Conservation (phyloP, 1,140 invertebrate species). For the Calliopsis andreniformis region DNA sequence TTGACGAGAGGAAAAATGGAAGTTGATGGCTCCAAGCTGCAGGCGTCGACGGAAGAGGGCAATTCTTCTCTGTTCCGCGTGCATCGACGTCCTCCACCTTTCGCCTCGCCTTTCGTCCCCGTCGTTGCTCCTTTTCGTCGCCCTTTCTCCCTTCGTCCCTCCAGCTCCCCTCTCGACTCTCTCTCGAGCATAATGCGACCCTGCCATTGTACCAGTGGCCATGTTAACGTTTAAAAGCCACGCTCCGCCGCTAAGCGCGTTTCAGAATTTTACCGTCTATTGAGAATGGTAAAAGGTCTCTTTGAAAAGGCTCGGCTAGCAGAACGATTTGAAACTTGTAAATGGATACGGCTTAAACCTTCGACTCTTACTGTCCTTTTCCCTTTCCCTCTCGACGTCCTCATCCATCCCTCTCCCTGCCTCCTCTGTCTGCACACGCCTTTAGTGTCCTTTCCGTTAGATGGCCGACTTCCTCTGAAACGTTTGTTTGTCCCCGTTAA, state of each 20-base stretch:
- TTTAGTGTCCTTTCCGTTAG: conserved; percentile 28
- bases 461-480: conserved; percentile 32
- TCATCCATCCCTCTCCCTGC: conserved; percentile 3
- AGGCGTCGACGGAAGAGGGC: conserved; percentile 43
- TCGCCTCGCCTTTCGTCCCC: conserved; percentile 11
- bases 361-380: conserved; percentile 50
- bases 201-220: conserved; percentile 64
- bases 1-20: conserved; percentile 53
- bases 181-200: conserved; percentile 71
- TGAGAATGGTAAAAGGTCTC: conserved; percentile 75
- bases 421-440: conserved; percentile 20
- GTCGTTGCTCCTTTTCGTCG: conserved; percentile 1
- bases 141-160: conserved; percentile 36
- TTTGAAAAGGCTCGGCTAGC: conserved; percentile 67
- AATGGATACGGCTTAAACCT: conserved; percentile 71
- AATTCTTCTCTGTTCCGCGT: conserved; percentile 44
- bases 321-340: conserved; percentile 75
- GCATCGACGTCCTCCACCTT: conserved; percentile 35
- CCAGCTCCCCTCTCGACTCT: conserved; percentile 45
- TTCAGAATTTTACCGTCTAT: conserved; percentile 75
- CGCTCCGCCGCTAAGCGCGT: conserved; percentile 63
- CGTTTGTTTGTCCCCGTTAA: conserved; percentile 51
- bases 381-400: conserved; percentile 17
- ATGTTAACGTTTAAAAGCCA: conserved; percentile 76
- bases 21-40: conserved; percentile 47